phyloP scores from a whole-genome alignment of 2,113 vertebrate genomes.

The Bambusicola thoracicus region DNA sequence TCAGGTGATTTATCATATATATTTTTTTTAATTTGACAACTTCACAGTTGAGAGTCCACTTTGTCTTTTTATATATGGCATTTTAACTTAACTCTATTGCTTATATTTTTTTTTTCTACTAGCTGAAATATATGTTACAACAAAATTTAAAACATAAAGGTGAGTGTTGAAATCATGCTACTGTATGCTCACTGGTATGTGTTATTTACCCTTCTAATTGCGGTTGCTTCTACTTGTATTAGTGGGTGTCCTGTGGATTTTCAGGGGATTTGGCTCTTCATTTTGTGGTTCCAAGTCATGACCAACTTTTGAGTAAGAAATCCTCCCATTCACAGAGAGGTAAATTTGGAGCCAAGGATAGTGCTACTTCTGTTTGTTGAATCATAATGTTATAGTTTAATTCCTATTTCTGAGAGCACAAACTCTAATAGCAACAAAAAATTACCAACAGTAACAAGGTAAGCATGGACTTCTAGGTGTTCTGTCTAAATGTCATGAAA shows the following conservation, averaged over 20 bases:
- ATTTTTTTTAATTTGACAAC: not conserved
- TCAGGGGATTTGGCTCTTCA: not conserved
- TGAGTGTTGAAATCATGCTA: not conserved
- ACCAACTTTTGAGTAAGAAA: not conserved
- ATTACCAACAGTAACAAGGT: not conserved
- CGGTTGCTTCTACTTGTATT: conserved; percentile 4
- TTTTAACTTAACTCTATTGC: not conserved
- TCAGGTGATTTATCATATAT: conserved; percentile 31
- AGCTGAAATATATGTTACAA: not conserved
- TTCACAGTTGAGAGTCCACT: not conserved
- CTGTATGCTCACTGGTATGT: not conserved
- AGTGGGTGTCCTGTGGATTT: not conserved
- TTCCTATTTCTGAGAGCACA: not conserved
- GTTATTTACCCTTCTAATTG: not conserved
- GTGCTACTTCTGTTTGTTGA: not conserved
- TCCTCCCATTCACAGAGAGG: not conserved
- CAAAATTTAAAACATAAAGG: not conserved
- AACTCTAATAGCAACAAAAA: not conserved
- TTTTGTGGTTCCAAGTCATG: not conserved
- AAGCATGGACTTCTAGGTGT: not conserved
- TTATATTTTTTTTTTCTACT: not conserved
- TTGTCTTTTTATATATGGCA: not conserved
- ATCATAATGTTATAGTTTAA: not conserved
- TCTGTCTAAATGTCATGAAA: not conserved
- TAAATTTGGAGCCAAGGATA: not conserved